phyloP scores from a whole-genome alignment of 1,140 invertebrate species.

The Drosophila malerkotliana region DNA sequence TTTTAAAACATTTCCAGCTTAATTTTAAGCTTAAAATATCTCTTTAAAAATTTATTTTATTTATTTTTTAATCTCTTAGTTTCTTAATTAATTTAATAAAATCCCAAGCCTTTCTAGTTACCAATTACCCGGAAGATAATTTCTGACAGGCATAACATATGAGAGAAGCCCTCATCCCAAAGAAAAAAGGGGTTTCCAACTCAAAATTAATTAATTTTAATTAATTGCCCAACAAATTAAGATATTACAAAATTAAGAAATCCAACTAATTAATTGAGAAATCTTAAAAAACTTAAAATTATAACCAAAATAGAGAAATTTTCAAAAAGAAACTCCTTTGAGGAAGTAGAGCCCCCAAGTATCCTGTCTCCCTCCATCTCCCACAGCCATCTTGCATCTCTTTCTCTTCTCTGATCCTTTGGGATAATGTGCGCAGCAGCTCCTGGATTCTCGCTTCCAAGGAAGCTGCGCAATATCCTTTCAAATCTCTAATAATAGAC shows the following conservation, averaged over 20 bases:
- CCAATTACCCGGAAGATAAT: neutral
- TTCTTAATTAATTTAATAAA: neutral
- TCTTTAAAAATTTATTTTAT: too few species aligned
- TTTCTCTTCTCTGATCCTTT: neutral
- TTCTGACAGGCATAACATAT: neutral
- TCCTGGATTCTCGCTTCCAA: constrained; percentile 15
- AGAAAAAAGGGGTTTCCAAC: neutral
- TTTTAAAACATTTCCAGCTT: too few species aligned
- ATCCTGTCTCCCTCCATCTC: constrained; percentile 6
- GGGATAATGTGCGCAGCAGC: constrained; percentile 60
- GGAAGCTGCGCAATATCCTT: constrained; percentile 67
- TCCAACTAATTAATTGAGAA: neutral
- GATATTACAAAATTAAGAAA: neutral
- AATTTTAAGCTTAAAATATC: too few species aligned
- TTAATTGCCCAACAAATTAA: neutral
- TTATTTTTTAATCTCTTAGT: neutral
- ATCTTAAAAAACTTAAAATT: neutral
- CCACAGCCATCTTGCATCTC: neutral
- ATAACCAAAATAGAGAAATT: too few species aligned
- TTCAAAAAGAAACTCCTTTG: too few species aligned
- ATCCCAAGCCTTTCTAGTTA: neutral
- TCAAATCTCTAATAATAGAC: constrained; percentile 3
- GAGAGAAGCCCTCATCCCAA: neutral
- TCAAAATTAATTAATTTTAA: constrained; percentile 1
- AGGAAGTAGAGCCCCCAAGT: constrained; percentile 25